Evolutionary conservation across 2,113 vertebrate species (phyloP).

Genomic region (Ciconia stormi): DNA sequence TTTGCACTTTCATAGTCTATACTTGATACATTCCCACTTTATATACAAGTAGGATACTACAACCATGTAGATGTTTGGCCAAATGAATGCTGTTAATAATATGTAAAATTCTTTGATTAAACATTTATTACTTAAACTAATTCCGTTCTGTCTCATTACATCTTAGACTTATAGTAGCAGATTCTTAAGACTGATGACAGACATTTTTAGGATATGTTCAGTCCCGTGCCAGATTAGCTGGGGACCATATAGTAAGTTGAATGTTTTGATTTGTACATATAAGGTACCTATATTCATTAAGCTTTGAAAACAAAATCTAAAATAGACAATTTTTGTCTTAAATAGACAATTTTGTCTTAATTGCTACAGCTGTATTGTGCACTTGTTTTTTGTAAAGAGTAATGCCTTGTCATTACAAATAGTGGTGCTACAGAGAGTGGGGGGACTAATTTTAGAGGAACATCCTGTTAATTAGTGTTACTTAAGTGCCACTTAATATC

Average conservation of each 20-base stretch:
- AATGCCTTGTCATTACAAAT: background rate
- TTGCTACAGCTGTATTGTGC: background rate
- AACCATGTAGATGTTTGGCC: constrained; percentile 93
- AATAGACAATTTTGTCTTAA: background rate
- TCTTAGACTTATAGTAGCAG: constrained; percentile 30
- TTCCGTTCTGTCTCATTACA: constrained; percentile 69
- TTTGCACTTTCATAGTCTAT: constrained; percentile 99
- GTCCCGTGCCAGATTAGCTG: background rate
- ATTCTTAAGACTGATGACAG: constrained; percentile 2
- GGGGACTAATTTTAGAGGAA: background rate
- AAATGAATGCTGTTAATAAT: constrained; percentile 90
- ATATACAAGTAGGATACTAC: constrained; percentile 84
- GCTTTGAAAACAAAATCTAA: background rate
- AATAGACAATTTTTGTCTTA: background rate
- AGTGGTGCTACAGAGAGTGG: background rate
- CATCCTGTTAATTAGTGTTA: background rate
- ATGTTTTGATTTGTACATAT: background rate
- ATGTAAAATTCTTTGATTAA: constrained; percentile 87
- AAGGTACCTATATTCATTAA: background rate
- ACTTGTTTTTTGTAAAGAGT: background rate
- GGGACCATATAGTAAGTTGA: background rate
- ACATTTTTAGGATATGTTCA: background rate
- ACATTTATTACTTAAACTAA: constrained; percentile 86
- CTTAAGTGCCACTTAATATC: background rate
- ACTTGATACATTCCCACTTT: constrained; percentile 99